A percentile compares a stretch with the other conserved stretches of the same genome.
Conservation (phyloP, 2,888 invertebrate species). For the Aromia moschata region DNA sequence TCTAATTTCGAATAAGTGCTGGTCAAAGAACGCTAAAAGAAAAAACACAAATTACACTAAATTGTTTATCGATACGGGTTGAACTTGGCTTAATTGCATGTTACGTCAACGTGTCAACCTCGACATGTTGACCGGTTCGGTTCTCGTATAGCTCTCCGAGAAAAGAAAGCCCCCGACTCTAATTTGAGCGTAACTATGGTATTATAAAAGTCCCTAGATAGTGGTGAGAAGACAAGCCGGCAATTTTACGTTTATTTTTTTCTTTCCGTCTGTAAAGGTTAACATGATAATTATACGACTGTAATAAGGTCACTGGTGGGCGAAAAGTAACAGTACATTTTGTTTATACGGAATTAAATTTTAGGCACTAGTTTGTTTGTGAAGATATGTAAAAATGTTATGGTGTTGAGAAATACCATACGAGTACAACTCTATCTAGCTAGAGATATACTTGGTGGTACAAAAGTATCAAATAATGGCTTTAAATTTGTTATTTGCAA, state of each 20-base stretch:
- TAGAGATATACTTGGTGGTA: no score
- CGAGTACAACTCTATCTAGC: no score
- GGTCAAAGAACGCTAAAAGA: conserved; percentile 15
- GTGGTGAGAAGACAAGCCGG: neutral
- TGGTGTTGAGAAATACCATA: no score
- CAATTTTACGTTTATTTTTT: neutral
- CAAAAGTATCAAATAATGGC: no score
- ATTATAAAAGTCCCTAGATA: conserved; percentile 8
- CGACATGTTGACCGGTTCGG: conserved; percentile 19
- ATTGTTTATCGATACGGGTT: conserved; percentile 31
- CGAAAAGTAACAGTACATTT: neutral
- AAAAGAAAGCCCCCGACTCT: conserved; percentile 22
- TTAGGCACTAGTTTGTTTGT: no score
- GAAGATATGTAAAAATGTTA: no score
- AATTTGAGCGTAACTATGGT: conserved; percentile 6
- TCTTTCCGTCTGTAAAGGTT: neutral
- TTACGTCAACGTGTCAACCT: conserved; percentile 36
- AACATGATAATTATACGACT: neutral
- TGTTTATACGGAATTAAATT: no score
- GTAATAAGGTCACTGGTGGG: neutral
- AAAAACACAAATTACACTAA: conserved; percentile 31
- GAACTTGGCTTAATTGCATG: conserved; percentile 29
- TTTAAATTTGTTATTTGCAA: no score
- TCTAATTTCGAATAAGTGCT: neutral
- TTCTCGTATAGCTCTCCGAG: conserved; percentile 3